phyloP scores from a whole-genome alignment of 2,797 vertebrate species.

The Sebastes oblongus region DNA sequence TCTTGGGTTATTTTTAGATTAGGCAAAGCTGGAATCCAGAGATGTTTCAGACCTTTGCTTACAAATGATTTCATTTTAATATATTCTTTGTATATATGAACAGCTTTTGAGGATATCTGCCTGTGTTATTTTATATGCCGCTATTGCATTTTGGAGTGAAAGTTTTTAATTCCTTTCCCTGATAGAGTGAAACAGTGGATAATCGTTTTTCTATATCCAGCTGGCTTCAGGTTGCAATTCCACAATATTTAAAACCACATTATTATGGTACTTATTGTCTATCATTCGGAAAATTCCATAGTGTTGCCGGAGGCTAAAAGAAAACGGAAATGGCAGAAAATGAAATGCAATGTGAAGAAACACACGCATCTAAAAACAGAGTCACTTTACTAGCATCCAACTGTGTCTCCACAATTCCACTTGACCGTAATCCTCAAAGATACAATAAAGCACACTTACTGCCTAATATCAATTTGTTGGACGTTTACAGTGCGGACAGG shows the following conservation, averaged over 20 bases:
- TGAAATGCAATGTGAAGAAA: slow-evolving; percentile 27
- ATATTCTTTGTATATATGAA: background rate
- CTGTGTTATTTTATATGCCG: background rate
- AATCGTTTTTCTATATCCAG: slow-evolving; percentile 26
- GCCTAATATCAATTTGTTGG: slow-evolving; percentile 8
- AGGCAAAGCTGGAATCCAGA: background rate
- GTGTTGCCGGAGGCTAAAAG: slow-evolving; percentile 29
- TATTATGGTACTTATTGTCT: slow-evolving; percentile 48
- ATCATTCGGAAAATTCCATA: slow-evolving; percentile 40
- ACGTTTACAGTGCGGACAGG: background rate
- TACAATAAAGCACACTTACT: slow-evolving; percentile 21
- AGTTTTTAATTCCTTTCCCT: slow-evolving; percentile 14
- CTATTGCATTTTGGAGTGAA: slow-evolving; percentile 11
- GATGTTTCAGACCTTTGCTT: slow-evolving; percentile 8
- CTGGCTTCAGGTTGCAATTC: slow-evolving; percentile 43
- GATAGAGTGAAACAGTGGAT: slow-evolving; percentile 24
- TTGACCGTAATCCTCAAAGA: slow-evolving; percentile 5
- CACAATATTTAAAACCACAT: slow-evolving; percentile 52
- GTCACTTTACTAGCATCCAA: background rate
- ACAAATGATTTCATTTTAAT: background rate
- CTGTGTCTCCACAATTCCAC: slow-evolving; percentile 6
- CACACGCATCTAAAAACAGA: background rate
- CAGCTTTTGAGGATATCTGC: slow-evolving; percentile 20
- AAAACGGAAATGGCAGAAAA: slow-evolving; percentile 37
- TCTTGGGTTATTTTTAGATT: slow-evolving; percentile 5